phyloP scores from a whole-genome alignment of 2,797 vertebrate species.

The Phataginus tetradactyla region DNA sequence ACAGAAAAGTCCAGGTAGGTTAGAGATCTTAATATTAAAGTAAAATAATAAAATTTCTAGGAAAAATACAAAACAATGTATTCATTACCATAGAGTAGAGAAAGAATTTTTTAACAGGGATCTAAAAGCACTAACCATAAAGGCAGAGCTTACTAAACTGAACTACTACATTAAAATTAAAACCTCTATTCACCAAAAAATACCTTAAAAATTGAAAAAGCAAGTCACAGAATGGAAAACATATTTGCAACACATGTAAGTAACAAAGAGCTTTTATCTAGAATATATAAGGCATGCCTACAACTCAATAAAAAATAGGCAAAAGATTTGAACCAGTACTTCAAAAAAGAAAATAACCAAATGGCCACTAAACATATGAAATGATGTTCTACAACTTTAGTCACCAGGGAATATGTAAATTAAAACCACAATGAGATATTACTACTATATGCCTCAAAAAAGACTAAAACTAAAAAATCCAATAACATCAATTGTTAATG shows the following conservation, averaged over 20 bases:
- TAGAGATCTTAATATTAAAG: conserved; percentile 15
- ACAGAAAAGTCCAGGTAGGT: neutral
- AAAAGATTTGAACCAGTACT: neutral
- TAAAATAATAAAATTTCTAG: conserved; percentile 37
- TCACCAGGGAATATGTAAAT: conserved; percentile 13
- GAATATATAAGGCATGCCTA: neutral
- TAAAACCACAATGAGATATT: neutral
- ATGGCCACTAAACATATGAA: neutral
- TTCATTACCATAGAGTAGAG: neutral
- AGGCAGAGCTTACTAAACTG: conserved; percentile 16
- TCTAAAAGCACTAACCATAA: conserved; percentile 19
- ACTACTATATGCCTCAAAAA: neutral
- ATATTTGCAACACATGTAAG: neutral
- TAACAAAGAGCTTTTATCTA: neutral
- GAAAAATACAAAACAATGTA: neutral
- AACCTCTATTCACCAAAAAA: conserved; percentile 20
- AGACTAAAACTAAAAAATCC: neutral
- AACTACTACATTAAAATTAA: neutral
- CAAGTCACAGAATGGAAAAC: neutral
- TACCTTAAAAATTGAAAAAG: conserved; percentile 2
- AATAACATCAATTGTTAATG: neutral
- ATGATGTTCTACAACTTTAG: neutral
- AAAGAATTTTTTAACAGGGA: neutral
- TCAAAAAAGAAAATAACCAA: conserved; percentile 12
- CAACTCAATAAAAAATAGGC: neutral